These are phyloP conservation scores for Drosophila sulfurigaster DNA, from an alignment of 1,140 invertebrate species.

Conservation along the genomic window DNA sequence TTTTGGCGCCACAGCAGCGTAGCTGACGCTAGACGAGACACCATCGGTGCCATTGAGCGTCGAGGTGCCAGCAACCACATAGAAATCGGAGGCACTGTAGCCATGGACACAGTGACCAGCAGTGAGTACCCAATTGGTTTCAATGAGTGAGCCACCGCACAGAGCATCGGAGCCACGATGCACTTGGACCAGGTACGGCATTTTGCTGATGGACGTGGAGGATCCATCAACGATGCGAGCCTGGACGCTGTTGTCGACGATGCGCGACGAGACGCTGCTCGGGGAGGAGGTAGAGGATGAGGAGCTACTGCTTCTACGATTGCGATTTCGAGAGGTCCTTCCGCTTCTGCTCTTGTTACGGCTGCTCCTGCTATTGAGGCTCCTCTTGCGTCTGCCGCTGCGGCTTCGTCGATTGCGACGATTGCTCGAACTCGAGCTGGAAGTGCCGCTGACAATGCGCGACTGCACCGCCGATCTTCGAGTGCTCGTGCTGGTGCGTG, in stretches of 20 bases:
- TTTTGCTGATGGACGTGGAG: constrained; percentile 6
- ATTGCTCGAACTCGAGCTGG: neutral
- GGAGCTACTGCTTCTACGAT: neutral
- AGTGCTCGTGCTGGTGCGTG: constrained; percentile 7
- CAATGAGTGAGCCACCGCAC: constrained; percentile 53
- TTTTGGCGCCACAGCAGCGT: constrained; percentile 7
- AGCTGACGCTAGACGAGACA: constrained; percentile 10
- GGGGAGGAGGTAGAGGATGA: neutral
- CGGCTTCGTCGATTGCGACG: neutral
- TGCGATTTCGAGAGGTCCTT: neutral
- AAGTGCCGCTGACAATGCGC: constrained; percentile 36
- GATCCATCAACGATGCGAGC: constrained; percentile 37
- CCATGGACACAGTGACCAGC: constrained; percentile 57
- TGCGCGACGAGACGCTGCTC: neutral
- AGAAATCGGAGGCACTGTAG: constrained; percentile 3
- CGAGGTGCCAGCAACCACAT: constrained; percentile 46
- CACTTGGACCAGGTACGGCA: constrained; percentile 55
- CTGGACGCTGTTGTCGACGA: constrained; percentile 6
- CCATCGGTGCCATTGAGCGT: constrained; percentile 50
- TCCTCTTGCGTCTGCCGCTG: no score
- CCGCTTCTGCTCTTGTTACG: neutral
- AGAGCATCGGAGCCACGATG: constrained; percentile 19
- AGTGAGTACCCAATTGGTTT: constrained; percentile 38
- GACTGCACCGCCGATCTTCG: constrained; percentile 33
- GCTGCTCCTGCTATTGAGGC: neutral